Evolutionary conservation across 2,797 vertebrate species (phyloP).

Genomic region (Rhinoraja longicauda): DNA sequence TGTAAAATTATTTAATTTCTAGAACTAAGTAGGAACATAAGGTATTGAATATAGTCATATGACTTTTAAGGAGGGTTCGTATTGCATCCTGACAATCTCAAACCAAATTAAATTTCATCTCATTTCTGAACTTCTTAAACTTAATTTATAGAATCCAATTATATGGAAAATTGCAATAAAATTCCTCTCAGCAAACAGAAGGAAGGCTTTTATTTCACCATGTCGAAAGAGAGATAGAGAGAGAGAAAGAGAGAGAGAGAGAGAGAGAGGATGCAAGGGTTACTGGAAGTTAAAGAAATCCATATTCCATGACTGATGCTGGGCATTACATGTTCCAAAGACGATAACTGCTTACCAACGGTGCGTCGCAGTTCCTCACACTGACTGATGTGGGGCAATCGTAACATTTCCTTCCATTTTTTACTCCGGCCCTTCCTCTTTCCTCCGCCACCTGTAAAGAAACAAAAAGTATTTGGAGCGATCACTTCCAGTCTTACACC

Average conservation of each 20-base stretch:
- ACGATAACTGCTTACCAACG: conserved; percentile 62
- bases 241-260: too few relatives aligned
- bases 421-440: conserved; percentile 81
- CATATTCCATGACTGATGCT: background rate
- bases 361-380: conserved; percentile 71
- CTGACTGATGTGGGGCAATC: conserved; percentile 75
- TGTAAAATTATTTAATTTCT: background rate
- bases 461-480: background rate
- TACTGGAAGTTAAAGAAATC: too few relatives aligned
- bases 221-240: too few relatives aligned
- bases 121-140: background rate
- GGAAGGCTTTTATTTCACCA: background rate
- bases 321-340: background rate
- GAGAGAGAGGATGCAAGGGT: too few relatives aligned
- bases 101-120: background rate
- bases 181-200: background rate
- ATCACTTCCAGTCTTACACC: too few relatives aligned
- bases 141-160: background rate
- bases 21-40: background rate
- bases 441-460: conserved; percentile 64
- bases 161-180: background rate
- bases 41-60: background rate
- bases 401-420: conserved; percentile 87
- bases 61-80: too few relatives aligned
- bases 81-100: background rate